Percentiles rank a stretch among this genome's conserved stretches.
Conservation (phyloP, 2,113 vertebrate species). For the Ameiurus melas region DNA sequence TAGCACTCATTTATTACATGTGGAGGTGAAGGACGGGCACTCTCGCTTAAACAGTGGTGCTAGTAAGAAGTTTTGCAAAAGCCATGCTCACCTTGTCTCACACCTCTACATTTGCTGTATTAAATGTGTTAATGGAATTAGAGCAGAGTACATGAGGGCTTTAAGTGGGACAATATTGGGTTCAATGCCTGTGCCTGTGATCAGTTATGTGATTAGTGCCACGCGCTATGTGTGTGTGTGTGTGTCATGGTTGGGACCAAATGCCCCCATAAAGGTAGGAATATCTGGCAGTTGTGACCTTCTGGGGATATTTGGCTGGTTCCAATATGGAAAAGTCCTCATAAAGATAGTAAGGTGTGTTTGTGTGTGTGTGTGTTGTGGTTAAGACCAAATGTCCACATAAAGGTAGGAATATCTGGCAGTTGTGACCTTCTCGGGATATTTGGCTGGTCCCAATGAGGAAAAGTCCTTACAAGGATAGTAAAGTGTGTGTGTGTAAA, state of each 20-base stretch:
- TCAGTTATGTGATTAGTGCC: constrained; percentile 56
- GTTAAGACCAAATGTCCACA: neutral
- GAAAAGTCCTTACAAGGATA: neutral
- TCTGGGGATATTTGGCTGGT: neutral
- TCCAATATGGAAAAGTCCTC: neutral
- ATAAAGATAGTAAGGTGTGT: neutral
- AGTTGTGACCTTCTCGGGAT: neutral
- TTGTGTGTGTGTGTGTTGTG: neutral
- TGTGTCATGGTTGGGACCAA: neutral
- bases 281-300: neutral
- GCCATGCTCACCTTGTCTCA: constrained; percentile 34
- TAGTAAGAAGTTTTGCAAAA: neutral
- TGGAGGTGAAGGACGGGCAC: constrained; percentile 9
- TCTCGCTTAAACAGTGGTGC: neutral
- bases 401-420: neutral
- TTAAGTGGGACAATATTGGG: constrained; percentile 63
- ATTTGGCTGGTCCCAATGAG: neutral
- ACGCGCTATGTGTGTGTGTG: constrained; percentile 6
- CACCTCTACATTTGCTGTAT: neutral
- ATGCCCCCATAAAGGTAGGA: neutral
- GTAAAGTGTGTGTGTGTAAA: neutral
- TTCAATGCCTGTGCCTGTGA: constrained; percentile 66
- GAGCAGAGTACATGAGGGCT: constrained; percentile 43
- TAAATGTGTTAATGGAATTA: constrained; percentile 32
- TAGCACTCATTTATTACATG: constrained; percentile 30